Evolutionary conservation across 2,888 invertebrate genomes (phyloP), one percentile per base, ranked within the genome.

Genomic region (Xylocampa areola): DNA sequence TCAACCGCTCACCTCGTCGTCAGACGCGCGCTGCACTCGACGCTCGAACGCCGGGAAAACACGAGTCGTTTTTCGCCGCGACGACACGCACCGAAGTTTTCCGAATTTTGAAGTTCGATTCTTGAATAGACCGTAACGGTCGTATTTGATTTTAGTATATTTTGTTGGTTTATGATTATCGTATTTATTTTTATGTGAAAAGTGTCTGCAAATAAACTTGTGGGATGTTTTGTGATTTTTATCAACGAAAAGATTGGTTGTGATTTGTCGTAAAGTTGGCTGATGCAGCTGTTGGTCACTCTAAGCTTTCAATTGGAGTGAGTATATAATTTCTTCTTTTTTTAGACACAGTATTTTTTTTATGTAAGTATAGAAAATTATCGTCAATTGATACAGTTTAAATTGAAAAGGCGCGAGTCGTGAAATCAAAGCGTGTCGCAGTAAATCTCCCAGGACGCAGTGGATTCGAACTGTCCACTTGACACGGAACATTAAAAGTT

Each of bases 1-100:
- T 79, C 82, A 81, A 80, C 82, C 88, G 86, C 86, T 88, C 87
- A 88, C 89, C 88, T 88, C 86, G 78, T 83, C 85, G 88, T 87
- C 88, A 88, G 87, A 88, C 87, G 89, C 90, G 88, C 88, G 87
- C 90, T 89, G 89, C 91, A 92, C 90, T 92, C 92, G 89, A 91
- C 91, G 92, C 89, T 84, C 88, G 94, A 89, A 89, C 88, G 92
- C 91, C 89, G 94, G 92, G 91, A 91, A 93, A 93, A 90, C 87
- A 91, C 90, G 88, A 90, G 85, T 84, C 87, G 89, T 90, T 92
- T 92, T 92, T 90, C 92, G 85, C 83, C 89, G 91, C 89, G 91
- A 72, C 82, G 78, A 75, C 64, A 71, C 82, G 80, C 84, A 80
- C 70, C 83, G 86, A 88, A 91, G 86, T 91, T 92, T 88, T 86